Base-by-base conservation (phyloP, 1,140 invertebrate genomes). In the roundworm (Caenorhabditis elegans) region DNA sequence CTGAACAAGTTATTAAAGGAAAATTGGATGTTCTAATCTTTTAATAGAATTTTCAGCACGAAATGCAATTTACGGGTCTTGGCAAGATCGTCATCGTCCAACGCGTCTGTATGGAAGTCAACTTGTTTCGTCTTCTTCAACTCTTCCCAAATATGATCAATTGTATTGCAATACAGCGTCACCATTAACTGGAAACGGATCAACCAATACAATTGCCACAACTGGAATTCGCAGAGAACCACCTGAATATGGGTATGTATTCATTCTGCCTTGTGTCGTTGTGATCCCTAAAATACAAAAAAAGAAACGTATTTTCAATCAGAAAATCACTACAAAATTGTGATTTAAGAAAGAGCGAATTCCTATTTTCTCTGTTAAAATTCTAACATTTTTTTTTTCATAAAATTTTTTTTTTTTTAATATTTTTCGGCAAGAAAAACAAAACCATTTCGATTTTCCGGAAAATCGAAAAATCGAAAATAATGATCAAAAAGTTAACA, bases 221-320 rank as follows among this genome's bases (percentile, higher is more conserved):
- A 70, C 60, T 22, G 60, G 60, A 70, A 70, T 70, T 17, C 11
- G 60, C 13, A 70, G 60, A 70, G 60, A 70, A n/a, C 60, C 60
- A 70, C 60, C 60, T 17, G 60, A 70, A 70, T 70, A 70, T 8
- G 60, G 60, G 60, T 70, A 24, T 39, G 60, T 70, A n/a, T n/a
- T n/a, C n/a, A n/a, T n/a, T n/a, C n/a, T n/a, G n/a, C n/a, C n/a
- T n/a, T n/a, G n/a, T n/a, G n/a, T n/a, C n/a, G n/a, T n/a, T n/a
- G n/a, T n/a, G n/a, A n/a, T n/a, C n/a, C n/a, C n/a, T n/a, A n/a
- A n/a, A n/a, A n/a, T n/a, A n/a, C n/a, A n/a, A n/a, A n/a, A n/a
- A n/a, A n/a, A n/a, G n/a, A n/a, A n/a, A n/a, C n/a, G n/a, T n/a
- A n/a, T n/a, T n/a, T n/a, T n/a, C n/a, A n/a, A n/a, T n/a, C n/a